Conservation (phyloP, 2,113 vertebrate species). For the Halcyon malimbica region DNA sequence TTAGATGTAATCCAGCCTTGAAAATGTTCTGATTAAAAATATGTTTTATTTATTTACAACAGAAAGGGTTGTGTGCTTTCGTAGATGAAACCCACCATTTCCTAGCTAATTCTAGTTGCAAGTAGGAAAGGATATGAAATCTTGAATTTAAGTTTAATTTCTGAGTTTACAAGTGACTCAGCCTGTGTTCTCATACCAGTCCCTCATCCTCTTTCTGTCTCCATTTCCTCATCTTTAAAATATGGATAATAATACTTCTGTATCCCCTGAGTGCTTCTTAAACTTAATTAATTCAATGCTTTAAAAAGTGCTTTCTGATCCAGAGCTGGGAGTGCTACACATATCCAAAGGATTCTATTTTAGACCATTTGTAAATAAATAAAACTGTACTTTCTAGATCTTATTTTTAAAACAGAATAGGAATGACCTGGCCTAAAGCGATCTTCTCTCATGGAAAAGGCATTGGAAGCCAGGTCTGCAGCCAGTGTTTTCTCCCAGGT, state of each 20-base stretch:
- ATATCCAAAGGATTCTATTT: background rate
- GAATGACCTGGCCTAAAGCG: background rate
- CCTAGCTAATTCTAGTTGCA: background rate
- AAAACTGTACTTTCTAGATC: background rate
- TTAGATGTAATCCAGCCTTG: background rate
- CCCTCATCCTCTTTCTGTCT: conserved; percentile 17
- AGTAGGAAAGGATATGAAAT: background rate
- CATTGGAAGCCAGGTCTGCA: background rate
- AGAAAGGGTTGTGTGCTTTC: background rate
- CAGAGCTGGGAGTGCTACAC: background rate
- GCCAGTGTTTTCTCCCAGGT: background rate
- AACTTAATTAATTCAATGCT: conserved; percentile 51
- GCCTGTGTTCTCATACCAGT: background rate
- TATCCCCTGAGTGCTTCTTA: conserved; percentile 38
- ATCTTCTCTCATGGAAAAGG: conserved; percentile 10
- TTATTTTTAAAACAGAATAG: conserved; percentile 11
- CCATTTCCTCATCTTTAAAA: conserved; percentile 64
- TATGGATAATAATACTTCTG: conserved; percentile 54
- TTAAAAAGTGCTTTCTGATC: conserved; percentile 24
- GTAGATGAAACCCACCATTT: background rate
- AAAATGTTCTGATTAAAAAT: background rate
- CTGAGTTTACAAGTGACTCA: conserved; percentile 13
- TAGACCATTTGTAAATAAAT: conserved; percentile 21
- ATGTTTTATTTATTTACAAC: background rate
- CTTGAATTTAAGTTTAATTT: conserved; percentile 13